phyloP scores from a whole-genome alignment of 2,888 invertebrate genomes.

The Caenorhabditis sp. region DNA sequence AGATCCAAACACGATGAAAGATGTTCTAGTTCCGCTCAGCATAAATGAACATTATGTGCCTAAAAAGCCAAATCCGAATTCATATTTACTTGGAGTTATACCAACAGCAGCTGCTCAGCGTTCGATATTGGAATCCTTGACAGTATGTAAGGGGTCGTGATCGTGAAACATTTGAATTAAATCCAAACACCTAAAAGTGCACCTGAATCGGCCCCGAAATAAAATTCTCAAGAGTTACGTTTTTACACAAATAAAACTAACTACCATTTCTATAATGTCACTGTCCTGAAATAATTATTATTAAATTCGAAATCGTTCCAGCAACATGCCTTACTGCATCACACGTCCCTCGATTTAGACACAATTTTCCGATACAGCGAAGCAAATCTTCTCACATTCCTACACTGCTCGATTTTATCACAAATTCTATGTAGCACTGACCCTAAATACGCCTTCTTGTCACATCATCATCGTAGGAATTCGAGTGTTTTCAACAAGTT shows the following conservation, averaged over 20 bases:
- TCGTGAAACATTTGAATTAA: not conserved
- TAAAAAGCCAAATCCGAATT: not conserved
- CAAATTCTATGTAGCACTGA: not conserved
- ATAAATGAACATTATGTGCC: not conserved
- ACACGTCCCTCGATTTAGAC: conserved; percentile 17
- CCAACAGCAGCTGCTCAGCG: not conserved
- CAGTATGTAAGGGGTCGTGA: not conserved
- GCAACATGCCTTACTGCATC: conserved; percentile 36
- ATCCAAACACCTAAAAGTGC: not conserved
- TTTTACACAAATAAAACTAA: too few relatives aligned
- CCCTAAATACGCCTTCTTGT: conserved; percentile 17
- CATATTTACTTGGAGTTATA: not conserved
- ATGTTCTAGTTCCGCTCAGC: not conserved
- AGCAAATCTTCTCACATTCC: conserved; percentile 29
- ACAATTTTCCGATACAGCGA: conserved; percentile 30
- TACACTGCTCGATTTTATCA: conserved; percentile 6
- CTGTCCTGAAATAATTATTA: too few relatives aligned
- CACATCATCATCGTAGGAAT: conserved; percentile 36
- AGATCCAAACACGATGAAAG: not conserved
- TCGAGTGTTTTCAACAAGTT: conserved; percentile 32
- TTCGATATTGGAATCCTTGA: not conserved
- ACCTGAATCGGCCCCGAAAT: too few relatives aligned
- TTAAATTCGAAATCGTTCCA: too few relatives aligned
- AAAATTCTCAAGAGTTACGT: too few relatives aligned
- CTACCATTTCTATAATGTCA: too few relatives aligned